Evolutionary conservation across 2,888 invertebrate species (phyloP), one percentile per base, ranked within the genome.

Genomic region (Ametastegia equiseti): DNA sequence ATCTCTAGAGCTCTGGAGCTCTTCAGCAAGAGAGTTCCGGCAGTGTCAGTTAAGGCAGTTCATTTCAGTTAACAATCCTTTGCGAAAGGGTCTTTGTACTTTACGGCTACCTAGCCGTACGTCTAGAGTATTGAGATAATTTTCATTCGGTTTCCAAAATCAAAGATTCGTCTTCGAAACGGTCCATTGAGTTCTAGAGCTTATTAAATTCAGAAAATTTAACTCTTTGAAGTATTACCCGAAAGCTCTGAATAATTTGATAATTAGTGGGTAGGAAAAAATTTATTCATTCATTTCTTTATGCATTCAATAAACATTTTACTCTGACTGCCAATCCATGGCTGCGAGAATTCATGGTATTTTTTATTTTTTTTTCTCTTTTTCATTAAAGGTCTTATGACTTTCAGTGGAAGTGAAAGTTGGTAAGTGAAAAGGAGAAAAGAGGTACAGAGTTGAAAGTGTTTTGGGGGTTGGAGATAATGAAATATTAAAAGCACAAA

Each of bases 51-150:
- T n/a, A 23, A 71, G 45, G 45, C 54, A 33, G 36, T n/a, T 54
- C 19, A 75, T 75, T 50, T 75, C 73, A 54, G 50, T 54, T 50
- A 75, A 75, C 73, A 45, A 71, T 19, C 45, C 45, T 71, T 47
- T 71, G 27, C 47, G 15, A 71, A 45, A 45, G 30, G 13, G 42
- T 71, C 45, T 45, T 47, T 71, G 6, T 30, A 15, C 11, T 27
- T 23, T 47, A 45, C 45, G 27, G 27, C 45, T n/a, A n/a, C n/a
- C n/a, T n/a, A n/a, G n/a, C n/a, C n/a, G n/a, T 71, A 30, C 5
- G 9, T 47, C 11, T 45, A 27, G 30, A 30, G 30, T 30, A 71
- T 27, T n/a, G 11, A 13, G n/a, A 42, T 42, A 69, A 1, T 19
- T 30, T 30, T 6, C 2, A 23, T 69, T 23, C 11, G n/a, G n/a